These are phyloP conservation scores for Salticus scenicus DNA, from an alignment of 2,888 invertebrate genomes.

Conservation along the genomic window DNA sequence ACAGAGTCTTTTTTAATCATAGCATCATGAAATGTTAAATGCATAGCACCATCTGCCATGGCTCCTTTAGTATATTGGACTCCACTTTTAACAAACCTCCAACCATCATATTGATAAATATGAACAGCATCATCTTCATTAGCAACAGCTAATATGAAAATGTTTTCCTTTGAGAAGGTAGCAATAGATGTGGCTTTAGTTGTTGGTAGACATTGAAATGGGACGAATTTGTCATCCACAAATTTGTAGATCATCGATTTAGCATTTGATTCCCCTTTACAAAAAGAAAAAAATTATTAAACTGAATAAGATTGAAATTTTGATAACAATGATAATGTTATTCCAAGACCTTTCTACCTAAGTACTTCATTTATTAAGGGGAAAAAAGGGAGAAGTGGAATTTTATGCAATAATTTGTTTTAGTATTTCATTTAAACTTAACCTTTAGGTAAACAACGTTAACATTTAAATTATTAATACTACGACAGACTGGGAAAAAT, in stretches of 20 bases:
- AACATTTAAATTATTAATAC: too few species aligned
- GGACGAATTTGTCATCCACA: conserved; percentile 67
- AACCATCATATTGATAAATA: conserved; percentile 70
- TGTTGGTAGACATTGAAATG: conserved; percentile 69
- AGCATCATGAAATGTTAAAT: conserved; percentile 34
- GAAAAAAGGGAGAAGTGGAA: too few species aligned
- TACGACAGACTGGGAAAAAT: too few species aligned
- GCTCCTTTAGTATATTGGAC: conserved; percentile 57
- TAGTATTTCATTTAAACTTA: too few species aligned
- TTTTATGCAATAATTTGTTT: too few species aligned
- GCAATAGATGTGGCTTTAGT: conserved; percentile 51
- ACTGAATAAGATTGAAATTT: too few species aligned
- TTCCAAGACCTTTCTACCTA: too few species aligned
- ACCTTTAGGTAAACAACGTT: too few species aligned
- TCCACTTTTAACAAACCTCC: conserved; percentile 62
- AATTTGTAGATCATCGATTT: conserved; percentile 70
- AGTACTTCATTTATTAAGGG: too few species aligned
- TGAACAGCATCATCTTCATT: conserved; percentile 54
- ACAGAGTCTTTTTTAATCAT: background rate
- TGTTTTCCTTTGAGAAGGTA: conserved; percentile 32
- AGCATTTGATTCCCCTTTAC: background rate
- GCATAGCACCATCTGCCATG: conserved; percentile 54
- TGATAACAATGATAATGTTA: too few species aligned
- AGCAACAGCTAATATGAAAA: conserved; percentile 65
- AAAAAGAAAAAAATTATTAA: too few species aligned